Evolutionary conservation across 2,888 invertebrate species (phyloP).

Genomic region (Automeris io): DNA sequence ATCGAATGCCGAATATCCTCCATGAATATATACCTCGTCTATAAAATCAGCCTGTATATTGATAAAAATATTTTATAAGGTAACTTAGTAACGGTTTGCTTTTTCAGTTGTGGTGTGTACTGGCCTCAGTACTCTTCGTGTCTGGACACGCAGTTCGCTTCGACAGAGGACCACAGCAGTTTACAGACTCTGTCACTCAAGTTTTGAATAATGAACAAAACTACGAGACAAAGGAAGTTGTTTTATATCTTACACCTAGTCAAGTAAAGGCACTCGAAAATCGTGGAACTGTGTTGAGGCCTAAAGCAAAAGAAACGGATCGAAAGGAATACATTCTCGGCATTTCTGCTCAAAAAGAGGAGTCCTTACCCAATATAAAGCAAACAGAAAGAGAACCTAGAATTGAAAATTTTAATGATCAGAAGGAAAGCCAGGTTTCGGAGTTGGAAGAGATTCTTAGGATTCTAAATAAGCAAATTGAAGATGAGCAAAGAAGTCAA

Average conservation of each 20-base stretch:
- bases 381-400: slow-evolving; percentile 10
- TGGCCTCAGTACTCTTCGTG: slow-evolving; percentile 26
- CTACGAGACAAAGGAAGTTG: slow-evolving; percentile 43
- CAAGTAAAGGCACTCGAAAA: slow-evolving; percentile 48
- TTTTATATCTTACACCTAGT: slow-evolving; percentile 51
- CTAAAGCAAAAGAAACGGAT: slow-evolving; percentile 20
- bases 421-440: neutral
- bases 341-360: slow-evolving; percentile 12
- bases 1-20: no score
- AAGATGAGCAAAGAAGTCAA: neutral
- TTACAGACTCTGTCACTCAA: slow-evolving; percentile 21
- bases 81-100: slow-evolving; percentile 6
- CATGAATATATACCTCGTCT: no score
- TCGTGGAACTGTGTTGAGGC: slow-evolving; percentile 30
- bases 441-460: slow-evolving; percentile 18
- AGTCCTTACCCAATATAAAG: slow-evolving; percentile 15
- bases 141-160: slow-evolving; percentile 27
- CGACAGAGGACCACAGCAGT: slow-evolving; percentile 38
- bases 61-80: neutral
- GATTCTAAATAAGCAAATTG: slow-evolving; percentile 15
- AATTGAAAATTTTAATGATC: neutral
- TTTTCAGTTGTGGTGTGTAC: slow-evolving; percentile 38
- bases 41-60: no score
- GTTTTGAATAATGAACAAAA: slow-evolving; percentile 17
- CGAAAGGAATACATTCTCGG: slow-evolving; percentile 16